A percentile compares a stretch with the other conserved stretches of the same genome.
Evolutionary conservation across 2,797 vertebrate genomes (phyloP).

Genomic region (Rhinatrema bivittatum): DNA sequence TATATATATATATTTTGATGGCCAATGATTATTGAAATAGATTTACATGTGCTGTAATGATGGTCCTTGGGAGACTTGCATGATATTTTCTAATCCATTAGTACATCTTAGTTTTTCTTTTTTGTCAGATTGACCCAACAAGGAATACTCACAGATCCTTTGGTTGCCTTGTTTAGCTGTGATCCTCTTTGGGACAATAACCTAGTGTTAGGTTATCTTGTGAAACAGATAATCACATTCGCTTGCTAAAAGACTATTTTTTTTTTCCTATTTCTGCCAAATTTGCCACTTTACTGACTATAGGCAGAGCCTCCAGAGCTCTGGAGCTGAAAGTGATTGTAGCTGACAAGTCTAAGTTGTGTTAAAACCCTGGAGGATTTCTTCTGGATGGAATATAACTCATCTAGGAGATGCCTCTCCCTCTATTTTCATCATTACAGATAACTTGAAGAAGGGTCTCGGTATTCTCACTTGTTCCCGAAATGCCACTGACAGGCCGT

Average conservation of each 20-base stretch:
- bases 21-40: no score
- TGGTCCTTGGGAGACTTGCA: no score
- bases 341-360: neutral
- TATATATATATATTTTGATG: no score
- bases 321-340: neutral
- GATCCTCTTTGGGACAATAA: neutral
- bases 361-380: constrained; percentile 5
- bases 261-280: constrained; percentile 11
- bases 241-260: constrained; percentile 4
- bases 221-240: neutral
- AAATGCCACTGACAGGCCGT: neutral
- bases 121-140: no score
- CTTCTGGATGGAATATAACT: neutral
- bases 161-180: neutral
- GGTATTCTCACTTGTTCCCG: neutral
- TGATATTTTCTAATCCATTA: no score
- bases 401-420: no score
- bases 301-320: constrained; percentile 1
- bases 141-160: neutral
- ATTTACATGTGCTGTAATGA: no score
- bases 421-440: no score
- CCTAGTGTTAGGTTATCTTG: neutral
- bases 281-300: neutral
- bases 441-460: no score
- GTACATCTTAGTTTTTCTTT: no score